A percentile compares a stretch with the other conserved stretches of the same genome.
phyloP scores from a whole-genome alignment of 2,113 vertebrate genomes.

The Formicarius rufipectus region DNA sequence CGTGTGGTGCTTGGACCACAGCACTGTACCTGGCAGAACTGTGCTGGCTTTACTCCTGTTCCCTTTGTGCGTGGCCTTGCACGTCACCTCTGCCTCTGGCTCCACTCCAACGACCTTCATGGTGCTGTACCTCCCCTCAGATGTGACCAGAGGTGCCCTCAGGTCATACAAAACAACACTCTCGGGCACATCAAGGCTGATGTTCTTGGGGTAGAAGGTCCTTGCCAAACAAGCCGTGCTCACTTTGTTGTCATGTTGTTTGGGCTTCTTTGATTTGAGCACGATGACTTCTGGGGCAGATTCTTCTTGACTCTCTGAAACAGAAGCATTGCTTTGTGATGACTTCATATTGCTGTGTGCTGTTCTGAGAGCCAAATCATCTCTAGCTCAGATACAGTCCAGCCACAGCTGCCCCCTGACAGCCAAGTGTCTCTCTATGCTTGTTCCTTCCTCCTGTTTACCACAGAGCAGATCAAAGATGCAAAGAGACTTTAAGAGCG shows the following conservation, averaged over 20 bases:
- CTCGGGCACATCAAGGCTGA: conserved; percentile 28
- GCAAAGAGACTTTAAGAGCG: not conserved
- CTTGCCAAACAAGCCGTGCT: conserved; percentile 64
- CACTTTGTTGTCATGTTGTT: not conserved
- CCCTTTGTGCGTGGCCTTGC: conserved; percentile 11
- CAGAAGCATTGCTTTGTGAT: not conserved
- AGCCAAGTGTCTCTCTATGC: not conserved
- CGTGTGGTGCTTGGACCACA: accelerated
- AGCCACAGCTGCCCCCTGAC: not conserved
- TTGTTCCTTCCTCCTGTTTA: not conserved
- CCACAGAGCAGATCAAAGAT: not conserved
- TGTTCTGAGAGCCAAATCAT: not conserved
- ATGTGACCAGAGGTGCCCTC: conserved; percentile 1
- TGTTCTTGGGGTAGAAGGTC: conserved; percentile 62
- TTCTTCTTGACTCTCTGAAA: conserved; percentile 32
- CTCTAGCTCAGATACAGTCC: not conserved
- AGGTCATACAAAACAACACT: not conserved
- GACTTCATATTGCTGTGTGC: not conserved
- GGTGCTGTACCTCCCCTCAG: conserved; percentile 58
- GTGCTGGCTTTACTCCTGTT: not conserved
- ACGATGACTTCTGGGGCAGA: conserved; percentile 58
- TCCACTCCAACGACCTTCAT: conserved; percentile 39
- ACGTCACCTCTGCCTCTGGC: conserved; percentile 17
- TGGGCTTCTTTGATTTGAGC: conserved; percentile 32
- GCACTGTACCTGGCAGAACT: not conserved